These are phyloP conservation scores for Aphelinus certus DNA, from an alignment of 1,140 invertebrate species.

Conservation along the genomic window DNA sequence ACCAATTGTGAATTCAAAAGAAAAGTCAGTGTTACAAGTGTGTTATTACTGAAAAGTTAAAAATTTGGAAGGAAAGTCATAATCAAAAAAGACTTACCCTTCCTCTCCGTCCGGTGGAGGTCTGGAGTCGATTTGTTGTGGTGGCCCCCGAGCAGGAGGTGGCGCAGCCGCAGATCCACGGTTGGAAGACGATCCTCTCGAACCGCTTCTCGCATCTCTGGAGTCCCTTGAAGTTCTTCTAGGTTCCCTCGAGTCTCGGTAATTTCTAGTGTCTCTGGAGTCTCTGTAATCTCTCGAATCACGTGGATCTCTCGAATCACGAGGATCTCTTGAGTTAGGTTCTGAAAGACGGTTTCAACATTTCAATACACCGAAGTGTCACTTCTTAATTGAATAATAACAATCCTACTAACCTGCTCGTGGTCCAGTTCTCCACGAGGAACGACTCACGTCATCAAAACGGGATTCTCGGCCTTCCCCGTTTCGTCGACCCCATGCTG, in stretches of 20 bases:
- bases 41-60: not conserved
- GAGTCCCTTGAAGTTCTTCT: slow-evolving; percentile 1
- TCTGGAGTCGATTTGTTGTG: slow-evolving; percentile 43
- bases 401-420: too few relatives aligned
- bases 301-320: slow-evolving; percentile 47
- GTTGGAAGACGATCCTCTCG: slow-evolving; percentile 44
- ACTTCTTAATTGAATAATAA: too few relatives aligned
- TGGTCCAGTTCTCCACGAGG: too few relatives aligned
- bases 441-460: not conserved
- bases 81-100: slow-evolving; percentile 42
- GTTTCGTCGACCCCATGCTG: slow-evolving; percentile 55
- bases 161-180: slow-evolving; percentile 31
- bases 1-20: not conserved
- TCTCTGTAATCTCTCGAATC: slow-evolving; percentile 36
- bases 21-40: not conserved
- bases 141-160: slow-evolving; percentile 34
- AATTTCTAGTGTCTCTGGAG: not conserved
- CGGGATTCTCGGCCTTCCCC: slow-evolving; percentile 48
- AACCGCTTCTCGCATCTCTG: slow-evolving; percentile 35
- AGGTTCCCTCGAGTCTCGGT: slow-evolving; percentile 6
- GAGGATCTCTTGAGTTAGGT: not conserved
- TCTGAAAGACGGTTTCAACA: too few relatives aligned
- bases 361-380: too few relatives aligned
- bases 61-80: slow-evolving; percentile 1
- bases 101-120: slow-evolving; percentile 41